A percentile compares a stretch with the other conserved stretches of the same genome.
phyloP scores from a whole-genome alignment of 2,797 vertebrate species.

The Cephalopachus bancanus region DNA sequence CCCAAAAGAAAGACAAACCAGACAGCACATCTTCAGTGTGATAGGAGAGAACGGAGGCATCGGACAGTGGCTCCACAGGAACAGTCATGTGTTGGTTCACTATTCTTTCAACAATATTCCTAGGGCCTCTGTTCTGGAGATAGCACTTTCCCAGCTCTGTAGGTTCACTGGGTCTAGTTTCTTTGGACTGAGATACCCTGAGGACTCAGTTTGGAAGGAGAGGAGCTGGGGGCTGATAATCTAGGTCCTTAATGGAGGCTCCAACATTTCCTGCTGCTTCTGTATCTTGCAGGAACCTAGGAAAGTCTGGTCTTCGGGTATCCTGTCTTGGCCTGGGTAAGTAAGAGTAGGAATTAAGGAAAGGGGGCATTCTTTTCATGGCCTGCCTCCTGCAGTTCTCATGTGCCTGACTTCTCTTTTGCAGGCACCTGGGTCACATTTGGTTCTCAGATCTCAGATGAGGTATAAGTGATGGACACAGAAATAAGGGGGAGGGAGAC shows the following conservation, averaged over 20 bases:
- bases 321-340: conserved; percentile 94
- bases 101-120: conserved; percentile 29
- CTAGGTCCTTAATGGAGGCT: neutral
- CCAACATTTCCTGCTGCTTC: conserved; percentile 38
- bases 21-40: conserved; percentile 10
- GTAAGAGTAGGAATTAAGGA: conserved; percentile 52
- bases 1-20: neutral
- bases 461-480: conserved; percentile 88
- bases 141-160: neutral
- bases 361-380: neutral
- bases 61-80: neutral
- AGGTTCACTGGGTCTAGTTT: conserved; percentile 59
- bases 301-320: conserved; percentile 93
- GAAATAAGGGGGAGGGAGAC: conserved; percentile 1
- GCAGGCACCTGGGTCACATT: conserved; percentile 97
- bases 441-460: conserved; percentile 96
- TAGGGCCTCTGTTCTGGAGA: neutral
- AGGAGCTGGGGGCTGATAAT: conserved; percentile 37
- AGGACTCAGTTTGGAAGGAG: conserved; percentile 48
- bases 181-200: conserved; percentile 60
- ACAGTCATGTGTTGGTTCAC: neutral
- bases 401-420: conserved; percentile 48
- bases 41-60: conserved; percentile 1
- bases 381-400: neutral
- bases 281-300: conserved; percentile 90